Percentiles rank a stretch among this genome's conserved stretches.
phyloP scores from a whole-genome alignment of 2,113 vertebrate species.

The Heterocephalus glaber region DNA sequence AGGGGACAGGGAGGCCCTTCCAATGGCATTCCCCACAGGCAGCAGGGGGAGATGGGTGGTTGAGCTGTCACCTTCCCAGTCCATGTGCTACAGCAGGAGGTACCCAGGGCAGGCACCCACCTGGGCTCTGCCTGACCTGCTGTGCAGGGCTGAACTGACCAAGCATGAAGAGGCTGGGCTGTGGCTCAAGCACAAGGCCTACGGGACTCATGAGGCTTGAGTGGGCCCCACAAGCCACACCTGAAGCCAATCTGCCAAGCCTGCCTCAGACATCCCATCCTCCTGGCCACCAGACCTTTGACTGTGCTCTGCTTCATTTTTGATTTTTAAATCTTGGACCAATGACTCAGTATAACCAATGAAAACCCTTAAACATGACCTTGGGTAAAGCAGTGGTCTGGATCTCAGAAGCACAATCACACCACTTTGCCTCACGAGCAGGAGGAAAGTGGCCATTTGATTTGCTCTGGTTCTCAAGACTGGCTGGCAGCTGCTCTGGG shows the following conservation, averaged over 20 bases:
- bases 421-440: accelerated
- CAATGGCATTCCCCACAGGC: accelerated
- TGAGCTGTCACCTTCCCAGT: not conserved
- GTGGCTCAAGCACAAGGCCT: not conserved
- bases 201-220: accelerated
- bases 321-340: not conserved
- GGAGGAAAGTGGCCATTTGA: not conserved
- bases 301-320: not conserved
- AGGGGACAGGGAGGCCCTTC: not conserved
- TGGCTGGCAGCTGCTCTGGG: accelerated
- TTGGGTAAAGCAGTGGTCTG: not conserved
- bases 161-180: not conserved
- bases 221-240: not conserved
- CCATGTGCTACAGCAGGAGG: not conserved
- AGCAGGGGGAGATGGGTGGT: not conserved
- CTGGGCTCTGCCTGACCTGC: not conserved
- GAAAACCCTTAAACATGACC: not conserved
- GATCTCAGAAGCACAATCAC: no score
- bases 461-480: not conserved
- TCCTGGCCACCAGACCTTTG: not conserved
- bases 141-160: not conserved
- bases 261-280: not conserved
- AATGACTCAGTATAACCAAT: not conserved
- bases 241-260: not conserved
- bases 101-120: not conserved